Conservation (phyloP, 2,888 invertebrate genomes). For the Dione juno region DNA sequence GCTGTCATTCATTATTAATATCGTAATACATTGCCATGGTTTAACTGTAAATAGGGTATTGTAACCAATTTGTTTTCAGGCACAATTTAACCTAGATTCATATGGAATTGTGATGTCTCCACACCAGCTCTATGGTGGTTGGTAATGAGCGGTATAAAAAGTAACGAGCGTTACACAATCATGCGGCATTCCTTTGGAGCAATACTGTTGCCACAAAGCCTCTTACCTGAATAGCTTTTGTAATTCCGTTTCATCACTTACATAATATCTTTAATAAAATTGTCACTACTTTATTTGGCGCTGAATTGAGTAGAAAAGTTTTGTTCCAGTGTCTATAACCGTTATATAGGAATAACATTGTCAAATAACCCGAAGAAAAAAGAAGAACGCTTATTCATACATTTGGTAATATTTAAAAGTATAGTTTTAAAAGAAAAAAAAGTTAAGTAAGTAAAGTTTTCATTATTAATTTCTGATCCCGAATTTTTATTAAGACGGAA, state of each 20-base stretch:
- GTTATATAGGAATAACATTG: no score
- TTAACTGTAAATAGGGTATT: constrained; percentile 9
- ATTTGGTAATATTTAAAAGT: no score
- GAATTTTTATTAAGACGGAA: no score
- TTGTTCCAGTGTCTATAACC: no score
- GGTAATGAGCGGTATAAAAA: constrained; percentile 58
- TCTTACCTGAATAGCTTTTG: constrained; percentile 43
- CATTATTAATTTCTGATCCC: no score
- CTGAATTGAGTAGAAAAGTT: constrained; percentile 13
- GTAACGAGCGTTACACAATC: constrained; percentile 60
- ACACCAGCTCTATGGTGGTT: constrained; percentile 17
- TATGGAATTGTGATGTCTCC: constrained; percentile 11
- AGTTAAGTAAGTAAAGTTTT: no score
- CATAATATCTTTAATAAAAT: constrained; percentile 42
- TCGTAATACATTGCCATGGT: background rate
- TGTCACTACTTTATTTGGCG: constrained; percentile 23
- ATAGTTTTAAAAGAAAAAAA: no score
- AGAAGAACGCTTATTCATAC: no score
- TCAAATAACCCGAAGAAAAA: no score
- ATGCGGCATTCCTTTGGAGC: constrained; percentile 55
- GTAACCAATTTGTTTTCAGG: constrained; percentile 19
- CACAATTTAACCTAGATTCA: constrained; percentile 5
- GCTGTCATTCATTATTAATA: no score
- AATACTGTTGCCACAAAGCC: constrained; percentile 42
- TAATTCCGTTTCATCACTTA: constrained; percentile 42